Conservation (phyloP, 1,140 invertebrate species). For the Chrysoperla carnea region DNA sequence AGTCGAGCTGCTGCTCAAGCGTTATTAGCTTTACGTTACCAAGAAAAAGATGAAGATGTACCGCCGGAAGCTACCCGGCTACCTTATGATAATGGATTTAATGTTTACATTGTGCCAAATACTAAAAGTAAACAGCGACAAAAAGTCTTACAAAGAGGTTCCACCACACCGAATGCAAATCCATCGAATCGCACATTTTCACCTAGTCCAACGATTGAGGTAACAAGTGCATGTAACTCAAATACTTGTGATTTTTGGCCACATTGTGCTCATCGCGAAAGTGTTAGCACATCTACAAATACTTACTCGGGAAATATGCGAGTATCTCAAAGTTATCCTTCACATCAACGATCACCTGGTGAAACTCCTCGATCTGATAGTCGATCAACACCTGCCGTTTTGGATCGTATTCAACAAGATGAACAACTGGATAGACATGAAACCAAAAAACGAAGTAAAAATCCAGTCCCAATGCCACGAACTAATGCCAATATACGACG, state of each 20-base stretch:
- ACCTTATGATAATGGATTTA: conserved; percentile 18
- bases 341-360: conserved; percentile 21
- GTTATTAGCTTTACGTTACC: conserved; percentile 25
- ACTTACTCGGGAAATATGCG: conserved; percentile 21
- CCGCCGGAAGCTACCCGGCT: conserved; percentile 15
- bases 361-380: conserved; percentile 15
- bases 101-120: conserved; percentile 27
- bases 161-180: conserved; percentile 24
- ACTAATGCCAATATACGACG: neutral
- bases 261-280: conserved; percentile 31
- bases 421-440: conserved; percentile 9
- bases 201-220: conserved; percentile 12
- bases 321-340: conserved; percentile 34
- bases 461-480: conserved; percentile 1
- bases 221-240: conserved; percentile 25
- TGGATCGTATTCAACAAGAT: conserved; percentile 21
- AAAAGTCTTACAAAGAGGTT: conserved; percentile 25
- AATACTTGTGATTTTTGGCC: conserved; percentile 37
- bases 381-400: conserved; percentile 18
- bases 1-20: conserved; percentile 28
- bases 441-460: conserved; percentile 11
- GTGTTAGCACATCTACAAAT: conserved; percentile 5
- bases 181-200: conserved; percentile 14
- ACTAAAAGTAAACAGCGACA: conserved; percentile 13
- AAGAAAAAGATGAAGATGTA: conserved; percentile 20